Percentiles rank a stretch among this genome's conserved stretches.
Evolutionary conservation across 2,797 vertebrate species (phyloP).

Genomic region (Prionace glauca): DNA sequence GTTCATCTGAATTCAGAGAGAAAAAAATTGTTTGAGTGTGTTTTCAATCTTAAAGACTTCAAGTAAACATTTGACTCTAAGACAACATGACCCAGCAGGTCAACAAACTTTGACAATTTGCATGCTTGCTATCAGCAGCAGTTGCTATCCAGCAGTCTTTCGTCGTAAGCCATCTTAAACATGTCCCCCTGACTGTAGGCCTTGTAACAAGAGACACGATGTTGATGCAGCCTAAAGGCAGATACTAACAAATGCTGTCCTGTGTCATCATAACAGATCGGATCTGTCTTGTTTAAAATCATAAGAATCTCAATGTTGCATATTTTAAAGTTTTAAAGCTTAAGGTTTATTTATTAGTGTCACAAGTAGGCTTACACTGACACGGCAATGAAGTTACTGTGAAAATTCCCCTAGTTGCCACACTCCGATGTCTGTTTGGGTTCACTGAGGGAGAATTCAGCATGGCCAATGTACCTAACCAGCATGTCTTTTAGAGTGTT

Average conservation of each 20-base stretch:
- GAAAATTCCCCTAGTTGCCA: too few relatives aligned
- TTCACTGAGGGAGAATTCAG: too few relatives aligned
- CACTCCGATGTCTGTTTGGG: too few relatives aligned
- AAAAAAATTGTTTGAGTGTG: neutral
- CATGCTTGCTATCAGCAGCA: neutral
- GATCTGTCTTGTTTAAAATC: neutral
- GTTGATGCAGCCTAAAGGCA: neutral
- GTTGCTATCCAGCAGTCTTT: neutral
- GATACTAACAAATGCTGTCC: neutral
- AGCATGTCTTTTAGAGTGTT: too few relatives aligned
- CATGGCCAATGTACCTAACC: too few relatives aligned
- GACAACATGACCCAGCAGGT: neutral
- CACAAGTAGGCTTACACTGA: too few relatives aligned
- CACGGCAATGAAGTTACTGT: too few relatives aligned
- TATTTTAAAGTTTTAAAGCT: neutral
- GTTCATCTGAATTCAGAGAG: neutral
- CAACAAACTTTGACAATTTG: neutral
- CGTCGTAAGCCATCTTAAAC: neutral
- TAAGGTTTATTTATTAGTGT: too few relatives aligned
- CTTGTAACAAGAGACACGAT: neutral
- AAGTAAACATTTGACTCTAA: neutral
- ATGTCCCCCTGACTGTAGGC: neutral
- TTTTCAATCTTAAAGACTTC: slow-evolving; percentile 15
- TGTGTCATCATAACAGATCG: neutral
- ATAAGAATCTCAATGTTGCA: neutral